Percentiles rank a stretch among this genome's conserved stretches.
These are phyloP conservation scores for Halcyon badia DNA, from an alignment of 2,797 vertebrate species.

Conservation along the genomic window DNA sequence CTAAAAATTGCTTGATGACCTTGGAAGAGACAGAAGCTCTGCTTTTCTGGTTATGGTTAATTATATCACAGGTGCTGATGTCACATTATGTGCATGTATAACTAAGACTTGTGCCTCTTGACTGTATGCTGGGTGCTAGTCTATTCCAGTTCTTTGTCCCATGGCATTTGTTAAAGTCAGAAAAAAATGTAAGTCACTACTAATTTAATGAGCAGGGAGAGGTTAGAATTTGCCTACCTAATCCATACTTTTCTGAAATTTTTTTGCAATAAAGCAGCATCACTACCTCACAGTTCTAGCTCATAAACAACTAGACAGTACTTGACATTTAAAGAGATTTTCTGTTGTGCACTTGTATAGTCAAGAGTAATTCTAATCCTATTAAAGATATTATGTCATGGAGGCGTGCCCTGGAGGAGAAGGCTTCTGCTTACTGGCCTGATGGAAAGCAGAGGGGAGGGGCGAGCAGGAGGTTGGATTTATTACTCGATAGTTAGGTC, in stretches of 20 bases:
- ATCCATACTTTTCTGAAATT: not conserved
- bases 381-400: conserved; percentile 86
- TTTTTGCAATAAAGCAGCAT: not conserved
- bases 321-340: conserved; percentile 81
- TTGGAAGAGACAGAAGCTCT: not conserved
- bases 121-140: not conserved
- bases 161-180: not conserved
- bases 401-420: conserved; percentile 77
- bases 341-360: conserved; percentile 84
- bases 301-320: conserved; percentile 56
- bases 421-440: conserved; percentile 84
- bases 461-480: conserved; percentile 66
- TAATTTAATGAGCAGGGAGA: not conserved
- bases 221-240: not conserved
- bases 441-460: conserved; percentile 80
- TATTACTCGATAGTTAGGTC: conserved; percentile 80
- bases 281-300: not conserved
- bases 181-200: not conserved
- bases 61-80: not conserved
- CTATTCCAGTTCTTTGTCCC: not conserved
- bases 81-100: not conserved
- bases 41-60: not conserved
- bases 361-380: conserved; percentile 87
- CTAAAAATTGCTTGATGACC: not conserved
- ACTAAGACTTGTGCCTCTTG: not conserved